A percentile compares a stretch with the other conserved stretches of the same genome.
These are phyloP conservation scores for Drosophila mulleri DNA, from an alignment of 2,888 invertebrate genomes.

Conservation along the genomic window DNA sequence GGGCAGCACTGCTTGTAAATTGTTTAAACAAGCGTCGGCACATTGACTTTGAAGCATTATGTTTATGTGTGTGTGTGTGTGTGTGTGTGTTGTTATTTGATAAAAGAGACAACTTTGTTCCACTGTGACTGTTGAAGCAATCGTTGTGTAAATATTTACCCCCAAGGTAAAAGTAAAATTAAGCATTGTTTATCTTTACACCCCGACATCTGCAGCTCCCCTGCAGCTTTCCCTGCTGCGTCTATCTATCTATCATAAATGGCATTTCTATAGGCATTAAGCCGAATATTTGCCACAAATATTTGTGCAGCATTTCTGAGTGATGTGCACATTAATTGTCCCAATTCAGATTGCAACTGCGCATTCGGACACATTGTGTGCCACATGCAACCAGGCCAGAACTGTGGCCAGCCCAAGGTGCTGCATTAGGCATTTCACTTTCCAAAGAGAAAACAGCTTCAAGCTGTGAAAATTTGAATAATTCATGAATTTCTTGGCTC, in stretches of 20 bases:
- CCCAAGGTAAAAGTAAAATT: conserved; percentile 72
- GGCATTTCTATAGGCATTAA: conserved; percentile 25
- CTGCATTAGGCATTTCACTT: conserved; percentile 12
- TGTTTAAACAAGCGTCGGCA: conserved; percentile 77
- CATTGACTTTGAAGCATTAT: conserved; percentile 65
- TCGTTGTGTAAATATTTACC: conserved; percentile 72
- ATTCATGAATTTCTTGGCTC: conserved; percentile 14
- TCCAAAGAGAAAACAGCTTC: conserved; percentile 16
- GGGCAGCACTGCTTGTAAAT: conserved; percentile 55
- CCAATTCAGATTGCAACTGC: conserved; percentile 26
- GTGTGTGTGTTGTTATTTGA: conserved; percentile 18
- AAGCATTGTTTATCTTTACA: conserved; percentile 58
- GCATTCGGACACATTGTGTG: conserved; percentile 4
- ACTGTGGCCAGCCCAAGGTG: conserved; percentile 11
- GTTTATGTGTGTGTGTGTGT: conserved; percentile 8
- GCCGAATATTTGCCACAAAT: conserved; percentile 39
- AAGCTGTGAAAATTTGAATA: conserved; percentile 5
- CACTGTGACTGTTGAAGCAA: conserved; percentile 45
- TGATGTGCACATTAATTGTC: conserved; percentile 50
- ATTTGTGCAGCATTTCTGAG: conserved; percentile 41
- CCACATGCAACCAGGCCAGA: conserved; percentile 20
- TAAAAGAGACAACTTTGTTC: conserved; percentile 18
- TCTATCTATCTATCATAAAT: conserved; percentile 12
- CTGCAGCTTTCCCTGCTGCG: background rate
- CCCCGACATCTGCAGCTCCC: background rate